Evolutionary conservation across 1,140 invertebrate species (phyloP).

Genomic region (Helicoverpa zea): DNA sequence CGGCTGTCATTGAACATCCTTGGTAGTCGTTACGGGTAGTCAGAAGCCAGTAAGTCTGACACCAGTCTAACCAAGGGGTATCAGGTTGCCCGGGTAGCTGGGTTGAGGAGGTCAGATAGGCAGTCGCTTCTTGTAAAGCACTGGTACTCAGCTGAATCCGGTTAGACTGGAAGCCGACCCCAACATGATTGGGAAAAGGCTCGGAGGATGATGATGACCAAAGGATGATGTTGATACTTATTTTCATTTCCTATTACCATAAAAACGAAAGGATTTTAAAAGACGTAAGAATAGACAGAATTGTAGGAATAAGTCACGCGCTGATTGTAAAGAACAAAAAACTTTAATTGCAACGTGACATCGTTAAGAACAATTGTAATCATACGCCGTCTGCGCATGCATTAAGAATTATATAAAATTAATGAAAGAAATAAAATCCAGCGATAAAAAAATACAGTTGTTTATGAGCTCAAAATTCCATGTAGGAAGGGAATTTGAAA

Average conservation of each 20-base stretch:
- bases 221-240: too few species aligned
- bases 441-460: background rate
- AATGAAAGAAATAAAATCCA: background rate
- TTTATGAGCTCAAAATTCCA: background rate
- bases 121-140: too few species aligned
- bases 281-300: constrained; percentile 11
- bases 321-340: constrained; percentile 44
- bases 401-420: constrained; percentile 7
- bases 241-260: background rate
- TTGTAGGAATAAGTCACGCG: constrained; percentile 32
- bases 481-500: background rate
- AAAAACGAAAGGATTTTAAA: background rate
- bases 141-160: too few species aligned
- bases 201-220: too few species aligned
- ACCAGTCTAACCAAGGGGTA: too few species aligned
- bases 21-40: too few species aligned
- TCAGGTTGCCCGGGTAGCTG: too few species aligned
- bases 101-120: too few species aligned
- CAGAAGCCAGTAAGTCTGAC: too few species aligned
- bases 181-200: too few species aligned
- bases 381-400: background rate
- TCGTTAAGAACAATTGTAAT: constrained; percentile 40
- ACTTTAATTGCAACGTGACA: constrained; percentile 36
- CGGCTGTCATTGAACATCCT: too few species aligned
- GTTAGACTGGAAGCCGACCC: too few species aligned